Conservation (phyloP, 64 coral and sea anemone species). For the Trachythela sp. region DNA sequence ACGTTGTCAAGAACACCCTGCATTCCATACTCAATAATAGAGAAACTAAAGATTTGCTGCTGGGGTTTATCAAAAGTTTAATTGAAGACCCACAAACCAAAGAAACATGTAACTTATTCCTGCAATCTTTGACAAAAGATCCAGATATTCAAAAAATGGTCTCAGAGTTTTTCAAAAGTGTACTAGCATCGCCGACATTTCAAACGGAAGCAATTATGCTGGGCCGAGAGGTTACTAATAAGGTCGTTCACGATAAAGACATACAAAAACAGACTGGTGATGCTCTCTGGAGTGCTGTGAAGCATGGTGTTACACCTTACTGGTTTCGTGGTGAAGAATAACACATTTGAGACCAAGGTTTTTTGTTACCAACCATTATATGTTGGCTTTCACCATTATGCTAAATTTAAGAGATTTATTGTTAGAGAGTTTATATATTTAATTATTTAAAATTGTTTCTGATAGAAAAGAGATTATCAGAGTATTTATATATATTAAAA, state of each 20-base stretch:
- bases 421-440: too few species aligned
- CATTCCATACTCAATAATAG: background rate
- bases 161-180: constrained; percentile 18
- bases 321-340: background rate
- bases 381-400: background rate
- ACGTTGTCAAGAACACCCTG: background rate
- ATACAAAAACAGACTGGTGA: constrained; percentile 5
- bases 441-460: too few species aligned
- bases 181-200: background rate
- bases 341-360: background rate
- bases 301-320: constrained; percentile 1
- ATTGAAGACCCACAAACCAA: constrained; percentile 1
- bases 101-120: background rate
- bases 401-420: background rate
- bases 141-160: background rate
- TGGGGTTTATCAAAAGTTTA: background rate
- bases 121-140: constrained; percentile 2
- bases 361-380: too few species aligned
- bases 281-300: constrained; percentile 7
- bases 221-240: background rate
- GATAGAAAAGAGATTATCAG: too few species aligned
- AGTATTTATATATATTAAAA: too few species aligned
- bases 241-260: background rate
- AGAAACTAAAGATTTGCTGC: background rate
- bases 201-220: background rate